Base-by-base conservation (phyloP, 2,888 invertebrate species). In the Macrophya annulata region DNA sequence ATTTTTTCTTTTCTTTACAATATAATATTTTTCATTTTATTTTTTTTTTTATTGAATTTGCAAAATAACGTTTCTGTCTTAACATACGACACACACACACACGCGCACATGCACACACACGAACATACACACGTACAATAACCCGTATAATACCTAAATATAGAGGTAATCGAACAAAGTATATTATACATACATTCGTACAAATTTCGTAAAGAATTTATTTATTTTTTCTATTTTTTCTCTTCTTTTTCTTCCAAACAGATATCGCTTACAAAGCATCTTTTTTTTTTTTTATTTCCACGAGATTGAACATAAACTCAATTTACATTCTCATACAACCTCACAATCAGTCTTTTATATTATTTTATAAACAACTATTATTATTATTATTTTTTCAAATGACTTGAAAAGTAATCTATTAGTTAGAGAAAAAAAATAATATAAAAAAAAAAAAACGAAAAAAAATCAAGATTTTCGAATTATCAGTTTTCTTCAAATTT, bases 341-440 rank as follows among this genome's bases (percentile, higher is more conserved):
- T 81, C 79, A 21, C 79, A 81, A 81, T 81, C 79, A 81, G 79
- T 81, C 79, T 81, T 81, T 43, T 43, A 51, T 17, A 55, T 77
- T 77, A 77, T 72, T 77, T 68, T 86, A 51, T 79, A 43, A 48
- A 8, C 15, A 51, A 72, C 4, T 48, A 45, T 72, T 71, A 71
- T 17, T 1, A 12, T 77, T 74, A 72, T n/a, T 85, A 77, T 12
- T 74, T 72, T 8, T 76, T 85, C 21, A 72, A 21, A 31, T 59
- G n/a, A 17, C 6, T 6, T n/a, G 17, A 15, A 15, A 48, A 3
- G 15, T 17, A 17, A n/a, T 51, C 51, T 17, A 51, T 17, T 51
- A 5, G 45, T 45, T 85, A 17, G 48, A 48, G 15, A 15, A 4
- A 15, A 48, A 48, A 48, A 9, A 48, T n/a, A 48, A 3, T 48